Conservation (phyloP, 1,140 invertebrate species). For the Drosophila truncata region DNA sequence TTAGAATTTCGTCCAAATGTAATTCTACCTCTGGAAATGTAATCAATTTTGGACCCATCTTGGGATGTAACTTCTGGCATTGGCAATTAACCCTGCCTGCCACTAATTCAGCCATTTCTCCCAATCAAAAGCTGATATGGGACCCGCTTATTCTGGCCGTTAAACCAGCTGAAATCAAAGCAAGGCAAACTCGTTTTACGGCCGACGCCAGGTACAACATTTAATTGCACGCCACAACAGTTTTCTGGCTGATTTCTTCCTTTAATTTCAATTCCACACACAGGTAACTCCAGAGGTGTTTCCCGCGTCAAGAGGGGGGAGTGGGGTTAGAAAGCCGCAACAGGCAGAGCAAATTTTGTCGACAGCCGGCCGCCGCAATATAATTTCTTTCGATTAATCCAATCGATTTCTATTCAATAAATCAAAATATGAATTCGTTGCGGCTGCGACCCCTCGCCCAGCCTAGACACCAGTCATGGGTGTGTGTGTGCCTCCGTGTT, state of each 20-base stretch:
- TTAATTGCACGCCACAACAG: constrained; percentile 71
- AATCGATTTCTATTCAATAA: constrained; percentile 85
- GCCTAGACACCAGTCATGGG: constrained; percentile 30
- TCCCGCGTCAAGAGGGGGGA: constrained; percentile 4
- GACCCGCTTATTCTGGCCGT: constrained; percentile 23
- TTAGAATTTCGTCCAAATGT: too few relatives aligned
- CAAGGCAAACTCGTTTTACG: constrained; percentile 42
- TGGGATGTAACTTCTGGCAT: constrained; percentile 4
- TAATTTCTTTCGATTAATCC: constrained; percentile 84
- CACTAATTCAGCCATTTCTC: constrained; percentile 19
- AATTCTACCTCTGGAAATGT: too few relatives aligned
- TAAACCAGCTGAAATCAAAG: constrained; percentile 34
- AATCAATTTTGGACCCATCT: background rate
- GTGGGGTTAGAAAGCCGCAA: constrained; percentile 41
- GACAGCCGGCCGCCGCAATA: constrained; percentile 69
- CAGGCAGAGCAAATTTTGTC: constrained; percentile 60
- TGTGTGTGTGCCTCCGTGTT: constrained; percentile 48
- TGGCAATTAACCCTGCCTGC: constrained; percentile 36
- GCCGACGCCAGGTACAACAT: constrained; percentile 40
- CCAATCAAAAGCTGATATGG: constrained; percentile 30
- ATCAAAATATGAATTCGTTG: constrained; percentile 83
- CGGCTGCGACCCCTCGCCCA: constrained; percentile 61
- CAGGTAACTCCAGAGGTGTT: constrained; percentile 23
- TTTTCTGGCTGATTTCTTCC: constrained; percentile 68
- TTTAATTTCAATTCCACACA: constrained; percentile 72